Conservation (phyloP, 2,113 vertebrate genomes). For the Tragulus kanchil region DNA sequence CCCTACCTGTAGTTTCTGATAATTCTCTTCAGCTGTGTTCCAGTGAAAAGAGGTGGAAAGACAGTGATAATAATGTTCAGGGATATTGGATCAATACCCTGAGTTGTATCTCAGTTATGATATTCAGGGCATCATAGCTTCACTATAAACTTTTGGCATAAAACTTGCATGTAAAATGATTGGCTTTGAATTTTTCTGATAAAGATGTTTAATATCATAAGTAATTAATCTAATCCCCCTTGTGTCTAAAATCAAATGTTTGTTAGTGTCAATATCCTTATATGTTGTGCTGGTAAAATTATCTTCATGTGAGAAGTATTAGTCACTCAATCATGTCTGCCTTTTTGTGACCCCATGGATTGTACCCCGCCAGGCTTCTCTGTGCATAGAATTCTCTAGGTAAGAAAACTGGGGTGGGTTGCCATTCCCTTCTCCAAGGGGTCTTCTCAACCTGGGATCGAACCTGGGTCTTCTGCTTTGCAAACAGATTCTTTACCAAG, state of each 20-base stretch:
- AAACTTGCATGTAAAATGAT: background rate
- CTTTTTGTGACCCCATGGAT: no score
- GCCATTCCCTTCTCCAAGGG: no score
- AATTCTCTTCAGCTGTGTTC: background rate
- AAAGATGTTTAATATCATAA: constrained; percentile 12
- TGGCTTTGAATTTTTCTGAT: background rate
- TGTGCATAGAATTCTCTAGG: no score
- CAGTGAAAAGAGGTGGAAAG: background rate
- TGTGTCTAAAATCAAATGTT: background rate
- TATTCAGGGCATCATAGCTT: background rate
- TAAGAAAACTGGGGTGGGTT: no score
- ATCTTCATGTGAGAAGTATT: background rate
- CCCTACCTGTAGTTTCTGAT: background rate
- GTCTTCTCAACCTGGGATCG: no score
- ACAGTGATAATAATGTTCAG: constrained; percentile 4
- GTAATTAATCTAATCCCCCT: background rate
- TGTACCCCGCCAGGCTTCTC: no score
- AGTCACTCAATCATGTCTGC: no score
- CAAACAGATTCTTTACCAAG: no score
- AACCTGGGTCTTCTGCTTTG: no score
- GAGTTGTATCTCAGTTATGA: background rate
- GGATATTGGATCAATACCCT: background rate
- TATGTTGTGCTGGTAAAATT: constrained; percentile 6
- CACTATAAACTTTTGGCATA: background rate
- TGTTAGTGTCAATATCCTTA: background rate